These are phyloP conservation scores for Arion vulgaris DNA, from an alignment of 1,140 invertebrate species.

Conservation along the genomic window DNA sequence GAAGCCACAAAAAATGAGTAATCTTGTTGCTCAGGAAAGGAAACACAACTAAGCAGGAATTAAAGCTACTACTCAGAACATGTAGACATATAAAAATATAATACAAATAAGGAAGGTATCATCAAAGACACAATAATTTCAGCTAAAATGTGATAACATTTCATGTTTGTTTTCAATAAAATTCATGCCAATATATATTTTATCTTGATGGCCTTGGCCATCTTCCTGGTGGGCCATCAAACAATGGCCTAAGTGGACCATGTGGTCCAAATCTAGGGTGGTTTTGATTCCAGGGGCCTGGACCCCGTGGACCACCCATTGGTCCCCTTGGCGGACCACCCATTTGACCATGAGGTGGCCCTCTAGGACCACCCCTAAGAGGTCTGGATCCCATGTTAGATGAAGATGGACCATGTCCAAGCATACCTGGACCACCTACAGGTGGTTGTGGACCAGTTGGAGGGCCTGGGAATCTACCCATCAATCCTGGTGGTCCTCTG, in stretches of 20 bases:
- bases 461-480: conserved; percentile 28
- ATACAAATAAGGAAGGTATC: too few relatives aligned
- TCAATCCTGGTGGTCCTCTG: conserved; percentile 29
- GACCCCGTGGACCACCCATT: conserved; percentile 22
- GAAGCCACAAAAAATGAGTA: too few relatives aligned
- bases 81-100: too few relatives aligned
- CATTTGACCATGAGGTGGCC: conserved; percentile 22
- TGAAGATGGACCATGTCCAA: conserved; percentile 16
- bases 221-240: conserved; percentile 38
- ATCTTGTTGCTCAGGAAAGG: too few relatives aligned
- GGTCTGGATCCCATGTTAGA: neutral
- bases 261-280: conserved; percentile 37
- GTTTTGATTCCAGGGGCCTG: conserved; percentile 37
- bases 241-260: conserved; percentile 28
- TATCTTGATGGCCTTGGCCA: conserved; percentile 39
- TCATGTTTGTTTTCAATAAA: too few relatives aligned
- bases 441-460: conserved; percentile 34
- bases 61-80: too few relatives aligned
- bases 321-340: too few relatives aligned
- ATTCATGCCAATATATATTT: neutral
- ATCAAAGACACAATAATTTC: too few relatives aligned
- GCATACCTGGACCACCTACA: conserved; percentile 28
- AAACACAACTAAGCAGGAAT: too few relatives aligned
- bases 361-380: conserved; percentile 16
- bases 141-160: too few relatives aligned